Conservation (phyloP, 2,797 vertebrate species). For the Discoglossus pictus region DNA sequence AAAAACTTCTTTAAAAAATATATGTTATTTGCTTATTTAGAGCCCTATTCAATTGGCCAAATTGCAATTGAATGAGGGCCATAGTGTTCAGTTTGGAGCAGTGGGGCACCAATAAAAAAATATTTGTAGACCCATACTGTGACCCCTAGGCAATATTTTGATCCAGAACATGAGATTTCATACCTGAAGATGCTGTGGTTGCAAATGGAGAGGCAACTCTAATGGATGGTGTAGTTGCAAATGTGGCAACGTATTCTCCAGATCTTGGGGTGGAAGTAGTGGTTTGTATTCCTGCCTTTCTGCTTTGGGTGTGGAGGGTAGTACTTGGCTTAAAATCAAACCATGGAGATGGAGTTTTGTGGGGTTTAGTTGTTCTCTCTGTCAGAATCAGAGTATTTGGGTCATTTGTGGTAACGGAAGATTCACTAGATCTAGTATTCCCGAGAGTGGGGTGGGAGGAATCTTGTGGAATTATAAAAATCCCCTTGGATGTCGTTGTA, state of each 20-base stretch:
- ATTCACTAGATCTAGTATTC: neutral
- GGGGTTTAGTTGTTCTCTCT: conserved; percentile 48
- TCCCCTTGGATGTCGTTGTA: conserved; percentile 31
- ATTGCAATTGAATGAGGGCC: too few relatives aligned
- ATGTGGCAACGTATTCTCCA: conserved; percentile 55
- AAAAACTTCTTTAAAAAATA: too few relatives aligned
- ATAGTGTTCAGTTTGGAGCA: too few relatives aligned
- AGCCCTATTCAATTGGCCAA: too few relatives aligned
- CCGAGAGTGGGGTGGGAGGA: conserved; percentile 46
- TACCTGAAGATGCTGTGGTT: conserved; percentile 34
- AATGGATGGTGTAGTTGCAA: conserved; percentile 57
- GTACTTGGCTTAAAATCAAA: conserved; percentile 63
- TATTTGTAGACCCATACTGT: too few relatives aligned
- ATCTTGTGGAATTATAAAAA: neutral
- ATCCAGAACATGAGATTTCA: too few relatives aligned
- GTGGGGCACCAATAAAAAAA: too few relatives aligned
- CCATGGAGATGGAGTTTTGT: conserved; percentile 58
- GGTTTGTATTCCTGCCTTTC: neutral
- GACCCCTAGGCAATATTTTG: too few relatives aligned
- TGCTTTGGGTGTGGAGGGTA: conserved; percentile 50
- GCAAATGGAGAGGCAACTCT: conserved; percentile 41
- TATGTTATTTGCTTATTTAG: too few relatives aligned
- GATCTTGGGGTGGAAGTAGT: conserved; percentile 58
- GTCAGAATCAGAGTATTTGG: conserved; percentile 41
- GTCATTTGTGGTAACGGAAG: conserved; percentile 48